phyloP scores from a whole-genome alignment of 1,140 invertebrate genomes.

The Oncopodura yosiiana region DNA sequence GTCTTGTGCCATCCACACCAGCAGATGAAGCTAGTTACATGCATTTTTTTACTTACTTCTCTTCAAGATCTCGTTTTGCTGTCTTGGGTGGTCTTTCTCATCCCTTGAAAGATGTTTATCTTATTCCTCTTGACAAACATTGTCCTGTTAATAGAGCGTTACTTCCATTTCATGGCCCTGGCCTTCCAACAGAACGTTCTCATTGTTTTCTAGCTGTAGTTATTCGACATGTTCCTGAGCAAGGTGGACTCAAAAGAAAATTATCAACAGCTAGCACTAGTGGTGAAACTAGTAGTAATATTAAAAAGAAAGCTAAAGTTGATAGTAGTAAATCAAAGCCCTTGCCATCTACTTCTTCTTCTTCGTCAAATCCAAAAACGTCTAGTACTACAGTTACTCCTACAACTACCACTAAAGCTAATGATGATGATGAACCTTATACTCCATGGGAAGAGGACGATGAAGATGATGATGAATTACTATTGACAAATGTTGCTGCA shows the following conservation, averaged over 20 bases:
- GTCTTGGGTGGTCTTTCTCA: constrained; percentile 53
- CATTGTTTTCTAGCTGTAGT: constrained; percentile 32
- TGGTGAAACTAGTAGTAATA: background rate
- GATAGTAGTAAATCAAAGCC: background rate
- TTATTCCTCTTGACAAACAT: constrained; percentile 70
- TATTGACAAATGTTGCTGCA: too few species aligned
- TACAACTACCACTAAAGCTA: constrained; percentile 32
- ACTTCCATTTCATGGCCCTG: constrained; percentile 49
- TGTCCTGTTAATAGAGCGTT: constrained; percentile 56
- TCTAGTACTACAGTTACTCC: too few species aligned
- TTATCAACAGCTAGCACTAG: too few species aligned
- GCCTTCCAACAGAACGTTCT: constrained; percentile 25
- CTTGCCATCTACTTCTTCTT: background rate
- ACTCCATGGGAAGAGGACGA: constrained; percentile 67
- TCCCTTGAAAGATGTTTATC: constrained; percentile 89
- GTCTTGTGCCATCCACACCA: constrained; percentile 64
- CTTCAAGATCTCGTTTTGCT: constrained; percentile 61
- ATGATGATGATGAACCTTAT: constrained; percentile 67
- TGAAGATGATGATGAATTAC: constrained; percentile 39
- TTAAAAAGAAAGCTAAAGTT: constrained; percentile 9
- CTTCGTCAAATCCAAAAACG: too few species aligned
- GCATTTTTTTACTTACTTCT: constrained; percentile 80
- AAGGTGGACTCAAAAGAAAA: constrained; percentile 4
- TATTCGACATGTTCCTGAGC: constrained; percentile 19
- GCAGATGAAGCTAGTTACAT: constrained; percentile 77